A percentile compares a stretch with the other conserved stretches of the same genome.
Evolutionary conservation across 2,113 vertebrate genomes (phyloP).

Genomic region (Nanorana parkeri): DNA sequence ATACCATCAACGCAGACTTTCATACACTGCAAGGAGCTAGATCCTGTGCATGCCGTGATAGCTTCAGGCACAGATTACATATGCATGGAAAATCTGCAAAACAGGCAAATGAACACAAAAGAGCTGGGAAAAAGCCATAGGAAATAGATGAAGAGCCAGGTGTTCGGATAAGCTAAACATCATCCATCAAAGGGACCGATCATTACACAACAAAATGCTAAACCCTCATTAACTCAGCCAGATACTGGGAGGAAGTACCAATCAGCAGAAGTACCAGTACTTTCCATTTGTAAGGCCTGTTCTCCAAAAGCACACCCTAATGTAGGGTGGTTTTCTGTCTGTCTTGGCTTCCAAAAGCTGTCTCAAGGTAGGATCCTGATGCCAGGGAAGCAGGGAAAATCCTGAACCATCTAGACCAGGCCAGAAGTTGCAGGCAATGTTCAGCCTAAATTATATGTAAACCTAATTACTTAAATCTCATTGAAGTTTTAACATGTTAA

Average conservation of each 20-base stretch:
- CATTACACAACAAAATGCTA: constrained; percentile 13
- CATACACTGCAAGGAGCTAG: background rate
- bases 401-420: too few relatives aligned
- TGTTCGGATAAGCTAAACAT: background rate
- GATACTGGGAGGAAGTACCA: background rate
- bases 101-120: background rate
- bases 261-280: background rate
- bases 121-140: background rate
- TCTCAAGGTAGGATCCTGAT: too few relatives aligned
- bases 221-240: constrained; percentile 23
- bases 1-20: background rate
- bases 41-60: background rate
- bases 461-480: too few relatives aligned
- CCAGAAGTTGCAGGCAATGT: too few relatives aligned
- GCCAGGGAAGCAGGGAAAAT: too few relatives aligned
- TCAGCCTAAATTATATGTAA: too few relatives aligned
- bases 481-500: too few relatives aligned
- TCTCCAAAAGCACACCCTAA: too few relatives aligned
- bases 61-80: background rate
- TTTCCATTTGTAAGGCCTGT: too few relatives aligned
- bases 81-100: background rate
- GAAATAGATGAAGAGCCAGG: constrained; percentile 1
- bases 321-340: too few relatives aligned
- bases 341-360: too few relatives aligned
- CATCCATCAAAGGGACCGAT: constrained; percentile 22